Evolutionary conservation across 2,888 invertebrate genomes (phyloP), one percentile per base, ranked within the genome.

Genomic region (Xanthostigma xanthostigma): DNA sequence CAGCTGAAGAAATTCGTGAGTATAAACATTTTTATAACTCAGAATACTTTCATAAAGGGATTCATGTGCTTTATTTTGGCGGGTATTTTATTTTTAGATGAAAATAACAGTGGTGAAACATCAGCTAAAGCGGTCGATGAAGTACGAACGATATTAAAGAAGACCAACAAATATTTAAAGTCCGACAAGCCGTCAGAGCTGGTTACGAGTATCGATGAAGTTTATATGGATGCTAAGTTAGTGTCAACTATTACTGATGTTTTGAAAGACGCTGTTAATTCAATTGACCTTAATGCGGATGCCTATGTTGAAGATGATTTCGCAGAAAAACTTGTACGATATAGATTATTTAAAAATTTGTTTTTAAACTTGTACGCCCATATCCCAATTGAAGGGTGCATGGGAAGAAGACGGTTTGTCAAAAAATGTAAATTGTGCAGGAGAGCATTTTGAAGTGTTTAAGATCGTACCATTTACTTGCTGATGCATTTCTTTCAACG

Each of bases 301-400:
- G 62, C 64, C 0, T 76, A 76, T 51, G 71, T 75, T 51, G 63
- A 64, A 11, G 64, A 64, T 36, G 72, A 72, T 48, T 67, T 76
- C 44, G 69, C 72, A 0, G 53, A 58, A 14, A 70, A 70, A 55
- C 67, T 75, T 54, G 75, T 76, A 58, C 53, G 58, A 59, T 14
- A 41, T 49, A 12, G 53, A 10, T 12, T 34, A 35, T 14, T 44
- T 0, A 55, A 65, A 0, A 60, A 12, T 9, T 50, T 44, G 12
- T 35, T 36, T 13, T 27, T 12, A 38, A 35, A 5, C 10, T 27
- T 27, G 1, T 27, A 27, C n/a, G n/a, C n/a, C n/a, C n/a, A n/a
- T n/a, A n/a, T n/a, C n/a, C n/a, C n/a, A n/a, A n/a, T n/a, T n/a
- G n/a, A n/a, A n/a, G n/a, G n/a, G n/a, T n/a, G n/a, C n/a, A n/a